These are phyloP conservation scores for Phacellophora camtschatica DNA, from an alignment of 30 jellyfish, hydroid and myxozoan genomes.

Conservation along the genomic window DNA sequence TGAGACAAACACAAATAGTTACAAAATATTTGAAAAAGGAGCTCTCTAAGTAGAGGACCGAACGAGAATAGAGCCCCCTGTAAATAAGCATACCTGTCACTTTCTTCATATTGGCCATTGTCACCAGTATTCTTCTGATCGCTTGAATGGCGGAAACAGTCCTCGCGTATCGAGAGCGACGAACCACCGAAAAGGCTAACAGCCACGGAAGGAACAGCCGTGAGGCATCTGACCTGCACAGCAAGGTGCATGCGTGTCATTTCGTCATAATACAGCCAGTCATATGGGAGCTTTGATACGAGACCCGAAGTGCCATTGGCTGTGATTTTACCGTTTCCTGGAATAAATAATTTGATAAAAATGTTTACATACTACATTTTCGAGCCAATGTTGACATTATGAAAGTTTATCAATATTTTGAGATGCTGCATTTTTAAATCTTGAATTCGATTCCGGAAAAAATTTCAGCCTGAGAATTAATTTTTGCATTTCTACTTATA, in stretches of 20 bases:
- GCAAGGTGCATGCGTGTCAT: slow-evolving; percentile 83
- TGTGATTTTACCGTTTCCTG: slow-evolving; percentile 12
- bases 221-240: slow-evolving; percentile 76
- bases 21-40: too few relatives aligned
- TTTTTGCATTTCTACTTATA: too few relatives aligned
- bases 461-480: too few relatives aligned
- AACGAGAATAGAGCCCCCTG: too few relatives aligned
- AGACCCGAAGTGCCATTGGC: slow-evolving; percentile 15
- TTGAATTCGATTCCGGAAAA: too few relatives aligned
- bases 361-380: too few relatives aligned
- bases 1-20: too few relatives aligned
- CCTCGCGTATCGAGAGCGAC: slow-evolving; percentile 69
- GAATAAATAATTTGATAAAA: too few relatives aligned
- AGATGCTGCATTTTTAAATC: too few relatives aligned
- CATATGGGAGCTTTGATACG: slow-evolving; percentile 74
- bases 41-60: too few relatives aligned
- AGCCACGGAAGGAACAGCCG: slow-evolving; percentile 83
- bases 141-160: slow-evolving; percentile 51
- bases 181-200: slow-evolving; percentile 86
- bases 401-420: too few relatives aligned
- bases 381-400: too few relatives aligned
- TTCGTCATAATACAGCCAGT: slow-evolving; percentile 90
- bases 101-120: slow-evolving; percentile 35
- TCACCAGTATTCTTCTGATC: slow-evolving; percentile 12
- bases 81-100: slow-evolving; percentile 84